Conservation (phyloP, 64 coral and sea anemone genomes). For the Astreopora myriophthalma region DNA sequence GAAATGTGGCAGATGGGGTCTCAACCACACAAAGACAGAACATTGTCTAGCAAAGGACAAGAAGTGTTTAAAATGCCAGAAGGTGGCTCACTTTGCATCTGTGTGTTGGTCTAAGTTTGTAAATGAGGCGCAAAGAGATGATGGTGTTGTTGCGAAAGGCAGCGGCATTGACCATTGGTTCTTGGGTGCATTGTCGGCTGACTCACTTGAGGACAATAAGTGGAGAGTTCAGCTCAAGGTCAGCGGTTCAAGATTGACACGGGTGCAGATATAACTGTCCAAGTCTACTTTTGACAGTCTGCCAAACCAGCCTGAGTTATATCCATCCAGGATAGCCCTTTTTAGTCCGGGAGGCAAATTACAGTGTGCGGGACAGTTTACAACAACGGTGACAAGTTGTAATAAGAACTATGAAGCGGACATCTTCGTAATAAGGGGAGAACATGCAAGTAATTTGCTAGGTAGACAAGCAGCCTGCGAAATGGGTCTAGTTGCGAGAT, state of each 20-base stretch:
- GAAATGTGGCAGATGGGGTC: background rate
- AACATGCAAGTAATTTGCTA: conserved; percentile 3
- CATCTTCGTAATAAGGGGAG: background rate
- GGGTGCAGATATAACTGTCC: background rate
- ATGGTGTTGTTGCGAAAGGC: background rate
- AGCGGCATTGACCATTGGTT: background rate
- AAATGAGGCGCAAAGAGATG: background rate
- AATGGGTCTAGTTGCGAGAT: background rate
- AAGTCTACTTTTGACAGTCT: background rate
- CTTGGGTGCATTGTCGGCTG: background rate
- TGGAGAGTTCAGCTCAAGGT: background rate
- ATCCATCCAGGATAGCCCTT: background rate
- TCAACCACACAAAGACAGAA: background rate
- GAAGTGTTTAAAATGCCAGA: background rate
- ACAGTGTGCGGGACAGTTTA: background rate
- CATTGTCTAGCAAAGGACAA: background rate
- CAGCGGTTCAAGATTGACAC: background rate
- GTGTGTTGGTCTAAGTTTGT: background rate
- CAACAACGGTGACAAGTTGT: background rate
- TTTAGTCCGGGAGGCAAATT: background rate
- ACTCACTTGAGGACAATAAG: background rate
- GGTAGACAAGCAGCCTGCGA: background rate
- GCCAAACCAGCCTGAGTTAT: background rate
- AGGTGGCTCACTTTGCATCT: background rate
- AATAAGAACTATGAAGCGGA: background rate